phyloP scores from a whole-genome alignment of 2,797 vertebrate species.

The Phoebastria nigripes region DNA sequence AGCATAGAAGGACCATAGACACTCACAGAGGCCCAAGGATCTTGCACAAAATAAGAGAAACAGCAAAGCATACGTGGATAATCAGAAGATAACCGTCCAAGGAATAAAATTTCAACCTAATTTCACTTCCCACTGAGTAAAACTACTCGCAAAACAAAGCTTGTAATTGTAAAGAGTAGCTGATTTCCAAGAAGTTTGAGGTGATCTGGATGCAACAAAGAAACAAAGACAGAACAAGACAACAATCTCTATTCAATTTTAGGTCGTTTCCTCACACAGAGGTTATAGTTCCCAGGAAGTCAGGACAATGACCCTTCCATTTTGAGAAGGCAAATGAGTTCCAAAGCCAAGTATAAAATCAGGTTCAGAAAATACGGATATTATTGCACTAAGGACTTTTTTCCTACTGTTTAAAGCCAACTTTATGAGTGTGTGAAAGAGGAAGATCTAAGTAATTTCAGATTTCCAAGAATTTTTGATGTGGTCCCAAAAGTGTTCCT shows the following conservation, averaged over 20 bases:
- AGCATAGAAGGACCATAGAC: neutral
- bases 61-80: fast-evolving
- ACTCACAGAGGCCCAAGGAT: neutral
- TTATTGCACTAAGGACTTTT: neutral
- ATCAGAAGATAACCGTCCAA: neutral
- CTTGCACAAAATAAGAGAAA: neutral
- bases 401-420: neutral
- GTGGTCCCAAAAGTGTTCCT: neutral
- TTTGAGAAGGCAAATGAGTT: neutral
- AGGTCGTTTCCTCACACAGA: neutral
- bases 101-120: neutral
- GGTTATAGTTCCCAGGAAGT: neutral
- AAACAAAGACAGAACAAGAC: neutral
- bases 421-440: neutral
- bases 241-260: neutral
- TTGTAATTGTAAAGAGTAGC: neutral
- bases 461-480: neutral
- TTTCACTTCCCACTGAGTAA: neutral
- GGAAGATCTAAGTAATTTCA: neutral
- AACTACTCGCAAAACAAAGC: neutral
- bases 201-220: neutral
- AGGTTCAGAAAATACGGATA: neutral
- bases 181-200: neutral
- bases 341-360: neutral
- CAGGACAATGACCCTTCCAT: fast-evolving